phyloP scores from a whole-genome alignment of 2,797 vertebrate genomes.

The Lepidocolaptes lacrymiger region DNA sequence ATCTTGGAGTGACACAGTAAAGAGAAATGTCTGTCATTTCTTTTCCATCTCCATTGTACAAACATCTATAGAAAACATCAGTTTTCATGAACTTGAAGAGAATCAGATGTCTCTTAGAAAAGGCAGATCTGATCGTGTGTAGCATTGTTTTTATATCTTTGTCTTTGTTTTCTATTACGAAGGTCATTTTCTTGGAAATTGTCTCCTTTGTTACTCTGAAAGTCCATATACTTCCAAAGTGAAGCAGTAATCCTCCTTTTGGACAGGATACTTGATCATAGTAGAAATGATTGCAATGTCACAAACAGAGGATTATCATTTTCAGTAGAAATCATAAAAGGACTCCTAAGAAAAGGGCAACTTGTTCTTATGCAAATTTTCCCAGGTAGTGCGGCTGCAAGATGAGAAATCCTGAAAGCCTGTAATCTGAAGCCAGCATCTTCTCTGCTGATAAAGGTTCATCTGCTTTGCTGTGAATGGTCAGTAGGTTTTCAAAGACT shows the following conservation, averaged over 20 bases:
- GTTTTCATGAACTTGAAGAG: neutral
- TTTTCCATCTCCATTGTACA: neutral
- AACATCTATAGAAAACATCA: neutral
- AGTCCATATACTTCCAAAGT: neutral
- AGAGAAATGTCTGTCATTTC: neutral
- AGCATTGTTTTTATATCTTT: neutral
- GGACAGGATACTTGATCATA: slow-evolving; percentile 3
- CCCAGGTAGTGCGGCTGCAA: neutral
- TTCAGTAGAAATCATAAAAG: slow-evolving; percentile 16
- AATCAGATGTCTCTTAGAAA: neutral
- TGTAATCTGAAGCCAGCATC: neutral
- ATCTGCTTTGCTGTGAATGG: neutral
- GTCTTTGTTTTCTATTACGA: neutral
- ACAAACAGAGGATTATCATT: slow-evolving; percentile 45
- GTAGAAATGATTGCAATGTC: slow-evolving; percentile 48
- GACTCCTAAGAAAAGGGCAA: neutral
- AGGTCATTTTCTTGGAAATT: slow-evolving; percentile 9
- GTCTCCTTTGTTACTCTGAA: neutral
- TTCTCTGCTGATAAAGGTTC: neutral
- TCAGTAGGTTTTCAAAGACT: neutral
- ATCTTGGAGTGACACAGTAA: neutral
- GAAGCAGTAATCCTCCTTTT: slow-evolving; percentile 31
- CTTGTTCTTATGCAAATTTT: slow-evolving; percentile 42
- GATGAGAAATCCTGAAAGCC: neutral
- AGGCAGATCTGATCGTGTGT: neutral